Conservation (phyloP, 2,797 vertebrate genomes). For the Gadopsis marmoratus region DNA sequence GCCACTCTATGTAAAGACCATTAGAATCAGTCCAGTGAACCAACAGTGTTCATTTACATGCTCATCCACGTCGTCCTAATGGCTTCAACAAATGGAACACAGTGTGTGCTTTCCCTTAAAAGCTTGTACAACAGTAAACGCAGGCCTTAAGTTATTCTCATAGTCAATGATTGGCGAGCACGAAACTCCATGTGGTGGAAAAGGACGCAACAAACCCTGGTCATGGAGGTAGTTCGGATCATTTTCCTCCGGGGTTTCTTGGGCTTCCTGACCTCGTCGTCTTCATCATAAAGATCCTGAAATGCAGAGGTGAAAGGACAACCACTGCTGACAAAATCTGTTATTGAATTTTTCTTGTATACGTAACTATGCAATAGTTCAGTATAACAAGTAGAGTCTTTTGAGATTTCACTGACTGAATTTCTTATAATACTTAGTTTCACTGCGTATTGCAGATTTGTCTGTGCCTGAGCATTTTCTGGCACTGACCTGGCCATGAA, state of each 20-base stretch:
- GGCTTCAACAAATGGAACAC: conserved; percentile 71
- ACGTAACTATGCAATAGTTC: neutral
- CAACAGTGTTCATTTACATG: conserved; percentile 71
- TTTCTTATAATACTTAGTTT: neutral
- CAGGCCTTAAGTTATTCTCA: conserved; percentile 45
- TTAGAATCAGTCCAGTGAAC: conserved; percentile 70
- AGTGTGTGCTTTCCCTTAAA: conserved; percentile 66
- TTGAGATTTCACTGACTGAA: neutral
- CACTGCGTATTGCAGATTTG: neutral
- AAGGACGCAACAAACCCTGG: conserved; percentile 77
- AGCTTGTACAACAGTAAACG: conserved; percentile 62
- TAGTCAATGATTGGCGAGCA: conserved; percentile 69
- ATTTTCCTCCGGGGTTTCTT: conserved; percentile 90
- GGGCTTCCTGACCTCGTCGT: conserved; percentile 88
- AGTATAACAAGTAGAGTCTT: neutral
- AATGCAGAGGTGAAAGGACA: conserved; percentile 21
- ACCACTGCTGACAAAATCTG: neutral
- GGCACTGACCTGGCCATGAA: conserved; percentile 81
- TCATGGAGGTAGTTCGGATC: conserved; percentile 89
- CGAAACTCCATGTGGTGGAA: conserved; percentile 23
- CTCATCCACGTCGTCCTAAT: conserved; percentile 75
- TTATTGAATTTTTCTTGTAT: neutral
- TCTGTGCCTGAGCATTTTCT: conserved; percentile 12
- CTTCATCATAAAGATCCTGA: conserved; percentile 90
- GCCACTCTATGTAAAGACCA: conserved; percentile 70